These are phyloP conservation scores for Poecilia gillii DNA, from an alignment of 2,797 vertebrate genomes.

Conservation along the genomic window DNA sequence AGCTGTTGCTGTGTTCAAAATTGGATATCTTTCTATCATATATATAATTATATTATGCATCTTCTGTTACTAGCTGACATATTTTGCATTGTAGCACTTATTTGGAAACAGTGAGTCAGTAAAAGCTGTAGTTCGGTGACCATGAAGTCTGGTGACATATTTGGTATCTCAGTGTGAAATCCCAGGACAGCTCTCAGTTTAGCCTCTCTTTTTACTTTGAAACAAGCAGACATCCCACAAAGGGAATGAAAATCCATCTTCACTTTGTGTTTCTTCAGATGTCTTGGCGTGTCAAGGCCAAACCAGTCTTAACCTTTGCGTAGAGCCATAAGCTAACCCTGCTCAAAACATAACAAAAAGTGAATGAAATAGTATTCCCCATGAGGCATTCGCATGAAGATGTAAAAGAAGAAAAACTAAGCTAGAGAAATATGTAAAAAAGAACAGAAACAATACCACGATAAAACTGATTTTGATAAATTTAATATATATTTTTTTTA, in stretches of 20 bases:
- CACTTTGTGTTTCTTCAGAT: slow-evolving; percentile 46
- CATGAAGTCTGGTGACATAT: background rate
- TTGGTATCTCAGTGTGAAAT: slow-evolving; percentile 26
- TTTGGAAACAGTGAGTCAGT: background rate
- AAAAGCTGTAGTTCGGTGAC: background rate
- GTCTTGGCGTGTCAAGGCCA: slow-evolving; percentile 30
- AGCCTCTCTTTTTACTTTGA: slow-evolving; percentile 12
- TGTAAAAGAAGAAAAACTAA: background rate
- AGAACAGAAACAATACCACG: background rate
- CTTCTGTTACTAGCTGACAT: background rate
- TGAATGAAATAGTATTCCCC: slow-evolving; percentile 7
- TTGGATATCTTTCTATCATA: background rate
- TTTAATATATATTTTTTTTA: background rate
- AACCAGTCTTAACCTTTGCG: slow-evolving; percentile 14
- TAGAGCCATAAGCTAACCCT: background rate
- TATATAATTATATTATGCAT: background rate
- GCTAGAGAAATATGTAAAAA: background rate
- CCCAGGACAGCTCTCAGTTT: slow-evolving; percentile 19
- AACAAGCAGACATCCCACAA: background rate
- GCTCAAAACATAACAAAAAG: background rate
- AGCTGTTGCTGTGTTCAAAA: background rate
- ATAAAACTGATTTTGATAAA: background rate
- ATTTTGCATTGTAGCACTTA: background rate
- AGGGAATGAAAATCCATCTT: slow-evolving; percentile 11
- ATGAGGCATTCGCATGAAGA: slow-evolving; percentile 6